Conservation (phyloP, 2,888 invertebrate genomes). For the Willowsia nigromaculata region DNA sequence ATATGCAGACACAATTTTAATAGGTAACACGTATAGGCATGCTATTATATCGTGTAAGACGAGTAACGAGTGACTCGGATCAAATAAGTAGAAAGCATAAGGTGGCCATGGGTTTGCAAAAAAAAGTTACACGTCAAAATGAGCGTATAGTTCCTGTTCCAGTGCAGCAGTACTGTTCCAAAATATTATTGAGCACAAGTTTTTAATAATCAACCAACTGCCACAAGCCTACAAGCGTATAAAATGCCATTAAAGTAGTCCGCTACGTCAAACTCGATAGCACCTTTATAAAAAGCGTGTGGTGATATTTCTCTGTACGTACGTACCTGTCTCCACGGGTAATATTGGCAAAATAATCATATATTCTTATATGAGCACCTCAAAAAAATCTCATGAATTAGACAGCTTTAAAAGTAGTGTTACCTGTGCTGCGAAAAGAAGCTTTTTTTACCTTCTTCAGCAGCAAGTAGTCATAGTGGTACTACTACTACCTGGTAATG, state of each 20-base stretch:
- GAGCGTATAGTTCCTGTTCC: background rate
- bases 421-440: background rate
- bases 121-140: slow-evolving; percentile 36
- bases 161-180: background rate
- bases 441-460: slow-evolving; percentile 12
- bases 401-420: slow-evolving; percentile 22
- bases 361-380: background rate
- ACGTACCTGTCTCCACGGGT: background rate
- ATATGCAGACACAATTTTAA: background rate
- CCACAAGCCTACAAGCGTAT: slow-evolving; percentile 34
- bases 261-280: background rate
- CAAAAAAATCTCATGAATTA: slow-evolving; percentile 36
- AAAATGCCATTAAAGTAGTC: slow-evolving; percentile 54
- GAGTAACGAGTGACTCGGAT: background rate
- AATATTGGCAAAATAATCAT: background rate
- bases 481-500: background rate
- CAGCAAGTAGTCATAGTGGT: background rate
- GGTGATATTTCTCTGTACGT: background rate
- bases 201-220: slow-evolving; percentile 61
- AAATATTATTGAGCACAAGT: slow-evolving; percentile 50
- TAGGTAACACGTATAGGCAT: background rate
- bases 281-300: slow-evolving; percentile 20
- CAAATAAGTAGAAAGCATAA: background rate
- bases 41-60: background rate
- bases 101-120: slow-evolving; percentile 10